These are phyloP conservation scores for Mus pahari DNA, from an alignment of 2,113 vertebrate species.

Conservation along the genomic window DNA sequence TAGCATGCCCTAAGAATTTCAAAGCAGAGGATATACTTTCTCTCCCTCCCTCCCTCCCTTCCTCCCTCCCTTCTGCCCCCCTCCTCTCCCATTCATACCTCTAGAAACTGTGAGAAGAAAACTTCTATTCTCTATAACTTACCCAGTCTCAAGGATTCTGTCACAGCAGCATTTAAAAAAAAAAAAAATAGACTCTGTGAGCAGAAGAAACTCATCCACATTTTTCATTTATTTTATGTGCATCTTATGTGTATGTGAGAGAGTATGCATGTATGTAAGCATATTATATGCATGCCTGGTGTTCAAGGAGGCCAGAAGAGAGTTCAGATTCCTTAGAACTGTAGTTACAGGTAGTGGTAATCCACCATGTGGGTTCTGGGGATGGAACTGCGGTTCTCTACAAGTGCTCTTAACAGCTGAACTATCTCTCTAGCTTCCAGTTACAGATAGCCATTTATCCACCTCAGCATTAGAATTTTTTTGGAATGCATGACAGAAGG, in stretches of 20 bases:
- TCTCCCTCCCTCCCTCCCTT: rapidly evolving
- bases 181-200: not conserved
- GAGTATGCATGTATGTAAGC: not conserved
- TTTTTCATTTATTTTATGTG: not conserved
- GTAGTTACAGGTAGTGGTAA: too few species aligned
- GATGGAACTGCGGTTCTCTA: not conserved
- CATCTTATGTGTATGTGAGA: not conserved
- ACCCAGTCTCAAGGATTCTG: not conserved
- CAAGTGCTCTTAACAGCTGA: not conserved
- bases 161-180: not conserved
- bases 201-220: not conserved
- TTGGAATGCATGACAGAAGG: not conserved
- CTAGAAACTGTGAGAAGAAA: not conserved
- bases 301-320: not conserved
- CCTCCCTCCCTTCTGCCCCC: rapidly evolving
- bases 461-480: not conserved
- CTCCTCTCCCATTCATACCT: not conserved
- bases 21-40: too few species aligned
- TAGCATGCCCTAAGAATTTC: too few species aligned
- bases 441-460: not conserved
- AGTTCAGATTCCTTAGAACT: not conserved
- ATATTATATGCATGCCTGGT: not conserved
- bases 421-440: too few species aligned
- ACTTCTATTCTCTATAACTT: not conserved
- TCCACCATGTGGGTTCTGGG: not conserved